Evolutionary conservation across 2,113 vertebrate species (phyloP).

Genomic region (Colaptes auratus): DNA sequence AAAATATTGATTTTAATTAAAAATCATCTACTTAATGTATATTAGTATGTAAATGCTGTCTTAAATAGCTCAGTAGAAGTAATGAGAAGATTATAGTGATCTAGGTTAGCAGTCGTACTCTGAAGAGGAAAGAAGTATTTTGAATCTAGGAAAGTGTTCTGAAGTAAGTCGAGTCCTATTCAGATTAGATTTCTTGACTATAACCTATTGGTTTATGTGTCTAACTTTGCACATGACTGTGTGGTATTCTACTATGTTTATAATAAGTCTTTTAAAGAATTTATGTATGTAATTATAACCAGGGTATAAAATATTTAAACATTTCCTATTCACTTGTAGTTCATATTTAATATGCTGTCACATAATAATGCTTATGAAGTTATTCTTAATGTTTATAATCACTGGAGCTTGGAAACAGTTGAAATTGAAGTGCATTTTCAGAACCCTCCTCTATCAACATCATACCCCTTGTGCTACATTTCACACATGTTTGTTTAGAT

Average conservation of each 20-base stretch:
- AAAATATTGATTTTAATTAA: neutral
- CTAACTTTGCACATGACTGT: neutral
- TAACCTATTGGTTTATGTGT: neutral
- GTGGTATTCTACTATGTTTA: neutral
- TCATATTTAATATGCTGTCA: neutral
- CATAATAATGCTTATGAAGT: neutral
- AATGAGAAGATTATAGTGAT: neutral
- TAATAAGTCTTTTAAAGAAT: neutral
- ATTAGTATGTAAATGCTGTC: neutral
- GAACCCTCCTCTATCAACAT: neutral
- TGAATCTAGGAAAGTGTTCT: neutral
- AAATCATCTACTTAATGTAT: neutral
- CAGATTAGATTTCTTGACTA: neutral
- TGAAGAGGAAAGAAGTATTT: neutral
- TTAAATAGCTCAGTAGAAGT: neutral
- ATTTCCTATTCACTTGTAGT: neutral
- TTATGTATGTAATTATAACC: neutral
- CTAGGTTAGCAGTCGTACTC: neutral
- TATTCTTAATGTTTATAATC: neutral
- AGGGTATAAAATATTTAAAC: neutral
- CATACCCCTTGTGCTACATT: neutral
- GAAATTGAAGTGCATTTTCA: neutral
- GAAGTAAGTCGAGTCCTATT: neutral
- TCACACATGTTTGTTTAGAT: constrained; percentile 28
- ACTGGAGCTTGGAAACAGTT: neutral